Conservation (phyloP, 2,113 vertebrate species). For the Mesembrinibis cayennensis region DNA sequence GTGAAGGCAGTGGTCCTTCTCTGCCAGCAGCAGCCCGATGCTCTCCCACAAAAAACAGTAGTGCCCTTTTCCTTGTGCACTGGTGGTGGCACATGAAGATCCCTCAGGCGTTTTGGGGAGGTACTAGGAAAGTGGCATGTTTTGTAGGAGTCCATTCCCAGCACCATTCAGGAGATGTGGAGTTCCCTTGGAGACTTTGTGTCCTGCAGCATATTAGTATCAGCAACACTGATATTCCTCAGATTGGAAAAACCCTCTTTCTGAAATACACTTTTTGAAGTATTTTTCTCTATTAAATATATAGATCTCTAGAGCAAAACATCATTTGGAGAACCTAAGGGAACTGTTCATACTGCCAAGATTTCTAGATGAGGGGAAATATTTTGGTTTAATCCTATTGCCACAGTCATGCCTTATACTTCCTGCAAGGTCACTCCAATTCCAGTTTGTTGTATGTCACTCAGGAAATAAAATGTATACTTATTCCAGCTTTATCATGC, state of each 20-base stretch:
- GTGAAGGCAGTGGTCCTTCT: neutral
- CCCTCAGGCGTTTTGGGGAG: neutral
- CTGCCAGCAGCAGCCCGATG: neutral
- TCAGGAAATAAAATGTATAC: neutral
- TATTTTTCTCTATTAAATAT: neutral
- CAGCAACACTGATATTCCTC: neutral
- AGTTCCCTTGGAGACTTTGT: neutral
- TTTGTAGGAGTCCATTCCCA: neutral
- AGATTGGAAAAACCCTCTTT: neutral
- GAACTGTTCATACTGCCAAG: neutral
- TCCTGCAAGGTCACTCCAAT: neutral
- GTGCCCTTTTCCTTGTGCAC: neutral
- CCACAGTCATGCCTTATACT: neutral
- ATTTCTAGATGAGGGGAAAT: conserved; percentile 9
- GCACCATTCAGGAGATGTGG: neutral
- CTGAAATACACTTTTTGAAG: neutral
- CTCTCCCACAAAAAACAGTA: neutral
- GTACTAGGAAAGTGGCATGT: neutral
- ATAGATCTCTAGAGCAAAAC: neutral
- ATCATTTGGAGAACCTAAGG: neutral
- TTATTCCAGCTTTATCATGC: neutral
- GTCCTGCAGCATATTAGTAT: neutral
- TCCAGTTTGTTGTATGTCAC: neutral
- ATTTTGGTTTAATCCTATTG: neutral
- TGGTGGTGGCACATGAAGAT: neutral